A percentile compares a stretch with the other conserved stretches of the same genome.
phyloP scores from a whole-genome alignment of 2,888 invertebrate genomes.

The Alviniconcha strummeri region DNA sequence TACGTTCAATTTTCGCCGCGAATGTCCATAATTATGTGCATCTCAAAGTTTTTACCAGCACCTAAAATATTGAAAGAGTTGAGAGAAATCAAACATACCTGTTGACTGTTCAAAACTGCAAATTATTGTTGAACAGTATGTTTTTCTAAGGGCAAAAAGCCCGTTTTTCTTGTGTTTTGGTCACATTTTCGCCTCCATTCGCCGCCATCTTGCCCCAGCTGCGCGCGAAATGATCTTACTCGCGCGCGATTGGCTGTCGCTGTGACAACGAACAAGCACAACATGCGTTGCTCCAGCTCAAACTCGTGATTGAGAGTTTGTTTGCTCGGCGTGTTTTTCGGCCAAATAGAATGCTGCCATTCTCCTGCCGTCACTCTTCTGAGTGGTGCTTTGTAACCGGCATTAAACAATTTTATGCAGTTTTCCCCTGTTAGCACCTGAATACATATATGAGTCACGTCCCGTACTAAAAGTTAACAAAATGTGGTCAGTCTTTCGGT shows the following conservation, averaged over 20 bases:
- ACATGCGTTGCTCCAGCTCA: background rate
- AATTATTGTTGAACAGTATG: background rate
- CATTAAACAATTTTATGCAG: background rate
- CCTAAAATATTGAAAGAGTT: too few relatives aligned
- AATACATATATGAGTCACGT: constrained; percentile 2
- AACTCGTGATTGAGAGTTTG: background rate
- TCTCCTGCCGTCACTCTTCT: background rate
- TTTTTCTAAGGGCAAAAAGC: constrained; percentile 11
- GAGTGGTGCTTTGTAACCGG: background rate
- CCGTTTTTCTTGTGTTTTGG: constrained; percentile 13
- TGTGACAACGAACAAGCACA: constrained; percentile 4
- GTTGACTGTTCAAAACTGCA: background rate
- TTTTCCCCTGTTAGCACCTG: background rate
- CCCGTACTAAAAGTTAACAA: background rate
- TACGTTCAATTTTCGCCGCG: too few relatives aligned
- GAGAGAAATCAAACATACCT: background rate
- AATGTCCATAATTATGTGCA: too few relatives aligned
- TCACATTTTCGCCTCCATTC: constrained; percentile 17
- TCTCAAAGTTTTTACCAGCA: too few relatives aligned
- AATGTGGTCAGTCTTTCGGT: too few relatives aligned
- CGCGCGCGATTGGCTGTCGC: constrained; percentile 19
- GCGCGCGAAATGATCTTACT: background rate
- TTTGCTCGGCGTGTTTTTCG: background rate
- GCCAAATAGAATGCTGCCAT: background rate
- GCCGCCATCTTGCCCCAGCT: constrained; percentile 28